A percentile compares a stretch with the other conserved stretches of the same genome.
Conservation (phyloP, 2,113 vertebrate genomes). For the Sarotherodon lohbergeri region DNA sequence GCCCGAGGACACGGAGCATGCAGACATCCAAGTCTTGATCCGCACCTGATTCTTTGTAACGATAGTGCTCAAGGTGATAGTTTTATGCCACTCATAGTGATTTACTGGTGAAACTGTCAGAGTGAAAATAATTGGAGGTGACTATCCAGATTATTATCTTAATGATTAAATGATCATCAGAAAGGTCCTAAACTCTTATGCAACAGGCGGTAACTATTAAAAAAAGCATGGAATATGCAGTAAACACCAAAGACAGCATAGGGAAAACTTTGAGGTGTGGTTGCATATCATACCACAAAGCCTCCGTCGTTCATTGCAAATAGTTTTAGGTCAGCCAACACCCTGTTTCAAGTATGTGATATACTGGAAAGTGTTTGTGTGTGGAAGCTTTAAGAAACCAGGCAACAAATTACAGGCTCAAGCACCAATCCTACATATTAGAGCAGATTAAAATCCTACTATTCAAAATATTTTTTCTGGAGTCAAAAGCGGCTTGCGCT, state of each 20-base stretch:
- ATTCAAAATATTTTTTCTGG: neutral
- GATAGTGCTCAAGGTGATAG: neutral
- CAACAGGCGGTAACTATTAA: neutral
- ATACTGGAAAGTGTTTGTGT: neutral
- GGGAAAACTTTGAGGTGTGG: conserved; percentile 47
- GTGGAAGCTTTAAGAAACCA: neutral
- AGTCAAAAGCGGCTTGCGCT: neutral
- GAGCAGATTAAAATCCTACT: neutral
- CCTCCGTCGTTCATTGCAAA: conserved; percentile 18
- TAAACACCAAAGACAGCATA: neutral
- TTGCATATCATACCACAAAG: neutral
- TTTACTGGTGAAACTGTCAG: neutral
- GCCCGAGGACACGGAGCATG: neutral
- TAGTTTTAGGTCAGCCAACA: conserved; percentile 20
- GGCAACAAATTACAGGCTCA: neutral
- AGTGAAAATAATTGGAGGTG: neutral
- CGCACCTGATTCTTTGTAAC: neutral
- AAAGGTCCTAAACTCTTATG: neutral
- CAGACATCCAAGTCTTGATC: neutral
- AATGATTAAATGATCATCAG: neutral
- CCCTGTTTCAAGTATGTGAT: conserved; percentile 19
- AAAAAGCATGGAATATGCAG: neutral
- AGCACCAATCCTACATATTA: neutral
- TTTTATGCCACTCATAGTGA: neutral
- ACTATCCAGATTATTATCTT: neutral